Evolutionary conservation across 2,797 vertebrate genomes (phyloP).

Genomic region (Myotis findleyi): DNA sequence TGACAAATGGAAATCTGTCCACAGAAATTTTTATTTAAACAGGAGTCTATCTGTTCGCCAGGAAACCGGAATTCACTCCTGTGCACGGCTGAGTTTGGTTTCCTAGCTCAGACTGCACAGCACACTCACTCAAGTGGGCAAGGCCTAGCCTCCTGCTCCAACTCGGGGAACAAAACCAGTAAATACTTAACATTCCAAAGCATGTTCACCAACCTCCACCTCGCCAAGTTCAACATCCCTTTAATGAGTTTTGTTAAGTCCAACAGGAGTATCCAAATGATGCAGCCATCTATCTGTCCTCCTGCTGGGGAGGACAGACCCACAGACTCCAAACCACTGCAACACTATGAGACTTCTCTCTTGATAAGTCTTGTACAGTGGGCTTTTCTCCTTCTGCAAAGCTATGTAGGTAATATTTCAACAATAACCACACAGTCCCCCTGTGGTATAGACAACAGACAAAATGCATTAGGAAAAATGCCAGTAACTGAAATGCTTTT

Average conservation of each 20-base stretch:
- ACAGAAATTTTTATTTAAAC: slow-evolving; percentile 16
- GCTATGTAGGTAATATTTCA: slow-evolving; percentile 76
- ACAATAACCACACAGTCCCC: slow-evolving; percentile 78
- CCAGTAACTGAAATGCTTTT: slow-evolving; percentile 80
- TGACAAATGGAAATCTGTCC: not conserved
- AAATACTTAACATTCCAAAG: slow-evolving; percentile 18
- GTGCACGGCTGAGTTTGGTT: not conserved
- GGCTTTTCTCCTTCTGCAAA: slow-evolving; percentile 79
- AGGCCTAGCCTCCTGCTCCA: not conserved
- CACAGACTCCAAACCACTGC: not conserved
- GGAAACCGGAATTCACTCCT: not conserved
- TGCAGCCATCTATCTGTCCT: slow-evolving; percentile 11
- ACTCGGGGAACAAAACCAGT: not conserved
- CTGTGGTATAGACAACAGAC: slow-evolving; percentile 77
- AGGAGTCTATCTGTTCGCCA: not conserved
- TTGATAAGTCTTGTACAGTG: slow-evolving; percentile 54
- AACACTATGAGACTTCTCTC: not conserved
- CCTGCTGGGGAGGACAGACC: not conserved
- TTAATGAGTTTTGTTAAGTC: not conserved
- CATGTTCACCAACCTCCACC: not conserved
- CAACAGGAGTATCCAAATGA: not conserved
- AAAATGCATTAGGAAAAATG: slow-evolving; percentile 81
- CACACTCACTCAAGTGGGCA: not conserved
- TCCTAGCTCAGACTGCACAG: accelerated
- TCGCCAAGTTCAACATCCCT: slow-evolving; percentile 42